A percentile compares a stretch with the other conserved stretches of the same genome.
Evolutionary conservation across 2,113 vertebrate species (phyloP).

Genomic region (Plotosus lineatus): DNA sequence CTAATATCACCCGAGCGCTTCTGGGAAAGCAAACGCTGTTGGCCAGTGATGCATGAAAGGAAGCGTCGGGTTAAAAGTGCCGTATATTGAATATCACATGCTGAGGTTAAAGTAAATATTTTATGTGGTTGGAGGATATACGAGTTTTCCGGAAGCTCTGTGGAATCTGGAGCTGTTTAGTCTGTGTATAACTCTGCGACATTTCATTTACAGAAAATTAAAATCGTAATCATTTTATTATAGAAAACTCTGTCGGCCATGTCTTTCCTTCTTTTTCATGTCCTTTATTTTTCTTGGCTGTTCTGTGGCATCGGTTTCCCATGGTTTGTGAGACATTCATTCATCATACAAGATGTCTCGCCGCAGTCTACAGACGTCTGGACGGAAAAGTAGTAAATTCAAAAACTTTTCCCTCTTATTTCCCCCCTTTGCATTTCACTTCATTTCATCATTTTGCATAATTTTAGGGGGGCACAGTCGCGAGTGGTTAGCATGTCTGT

Average conservation of each 20-base stretch:
- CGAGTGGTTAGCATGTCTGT: too few species aligned
- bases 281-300: neutral
- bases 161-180: neutral
- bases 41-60: constrained; percentile 45
- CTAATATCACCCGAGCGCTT: constrained; percentile 21
- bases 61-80: constrained; percentile 27
- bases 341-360: neutral
- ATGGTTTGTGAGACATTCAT: neutral
- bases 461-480: too few species aligned
- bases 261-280: neutral
- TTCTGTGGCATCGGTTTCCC: neutral
- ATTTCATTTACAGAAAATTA: neutral
- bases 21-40: constrained; percentile 37
- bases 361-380: neutral
- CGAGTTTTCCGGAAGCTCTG: neutral
- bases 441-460: too few species aligned
- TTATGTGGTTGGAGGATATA: constrained; percentile 12
- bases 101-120: constrained; percentile 22
- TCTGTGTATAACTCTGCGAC: neutral
- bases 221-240: neutral
- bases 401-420: neutral
- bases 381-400: too few species aligned
- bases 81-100: constrained; percentile 25
- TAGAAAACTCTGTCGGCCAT: neutral
- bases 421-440: neutral